Conservation (phyloP, 2,797 vertebrate species). For the Glossophaga mutica region DNA sequence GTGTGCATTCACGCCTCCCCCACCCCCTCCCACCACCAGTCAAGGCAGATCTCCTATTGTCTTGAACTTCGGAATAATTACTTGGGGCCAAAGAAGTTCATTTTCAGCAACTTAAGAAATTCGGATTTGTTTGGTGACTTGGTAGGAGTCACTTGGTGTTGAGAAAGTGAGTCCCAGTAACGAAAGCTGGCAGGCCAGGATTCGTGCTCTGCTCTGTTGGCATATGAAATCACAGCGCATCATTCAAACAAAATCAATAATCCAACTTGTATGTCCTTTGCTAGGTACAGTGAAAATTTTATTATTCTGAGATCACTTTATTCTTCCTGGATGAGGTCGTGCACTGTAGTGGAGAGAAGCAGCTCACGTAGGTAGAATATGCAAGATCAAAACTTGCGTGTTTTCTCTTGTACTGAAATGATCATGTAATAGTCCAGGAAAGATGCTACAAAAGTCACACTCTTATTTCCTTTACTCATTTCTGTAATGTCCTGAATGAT, state of each 20-base stretch:
- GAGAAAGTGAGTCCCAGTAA: constrained; percentile 61
- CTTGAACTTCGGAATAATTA: constrained; percentile 47
- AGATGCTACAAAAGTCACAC: neutral
- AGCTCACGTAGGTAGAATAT: constrained; percentile 27
- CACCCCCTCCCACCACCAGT: neutral
- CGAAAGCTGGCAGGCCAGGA: constrained; percentile 60
- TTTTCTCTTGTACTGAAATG: neutral
- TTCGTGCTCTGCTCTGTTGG: constrained; percentile 55
- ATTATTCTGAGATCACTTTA: constrained; percentile 61
- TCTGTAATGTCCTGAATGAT: constrained; percentile 21
- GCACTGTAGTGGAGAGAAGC: constrained; percentile 21
- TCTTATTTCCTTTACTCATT: constrained; percentile 24
- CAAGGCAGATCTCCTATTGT: neutral
- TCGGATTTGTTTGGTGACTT: constrained; percentile 58
- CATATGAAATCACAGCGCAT: constrained; percentile 56
- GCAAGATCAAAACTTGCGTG: constrained; percentile 29
- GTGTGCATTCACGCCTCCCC: neutral
- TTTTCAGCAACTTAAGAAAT: constrained; percentile 50
- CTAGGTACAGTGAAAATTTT: constrained; percentile 60
- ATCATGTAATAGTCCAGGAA: constrained; percentile 3
- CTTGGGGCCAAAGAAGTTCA: constrained; percentile 14
- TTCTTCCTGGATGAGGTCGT: constrained; percentile 62
- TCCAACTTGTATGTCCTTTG: constrained; percentile 66
- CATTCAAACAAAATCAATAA: constrained; percentile 71
- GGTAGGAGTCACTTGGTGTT: constrained; percentile 54